Evolutionary conservation across 2,113 vertebrate species (phyloP).

Genomic region (Gallinago media): DNA sequence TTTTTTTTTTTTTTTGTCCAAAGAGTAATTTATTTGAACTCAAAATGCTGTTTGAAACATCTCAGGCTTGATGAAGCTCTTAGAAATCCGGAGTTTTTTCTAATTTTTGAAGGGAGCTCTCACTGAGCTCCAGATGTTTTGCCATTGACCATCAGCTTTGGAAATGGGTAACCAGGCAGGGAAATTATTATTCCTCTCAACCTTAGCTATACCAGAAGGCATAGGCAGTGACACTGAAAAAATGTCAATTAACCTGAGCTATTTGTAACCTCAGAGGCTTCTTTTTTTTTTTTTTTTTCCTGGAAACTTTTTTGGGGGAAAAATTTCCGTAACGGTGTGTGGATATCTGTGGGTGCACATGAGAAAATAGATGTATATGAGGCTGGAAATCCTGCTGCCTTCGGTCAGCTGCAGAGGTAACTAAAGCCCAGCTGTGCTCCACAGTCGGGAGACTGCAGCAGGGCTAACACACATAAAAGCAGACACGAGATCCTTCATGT

Average conservation of each 20-base stretch:
- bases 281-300: conserved; percentile 1
- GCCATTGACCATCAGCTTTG: conserved; percentile 40
- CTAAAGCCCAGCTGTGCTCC: conserved; percentile 22
- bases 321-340: not conserved
- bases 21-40: not conserved
- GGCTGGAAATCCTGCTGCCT: conserved; percentile 35
- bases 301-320: not conserved
- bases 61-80: not conserved
- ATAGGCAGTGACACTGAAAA: conserved; percentile 41
- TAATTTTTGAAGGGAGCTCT: not conserved
- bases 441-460: conserved; percentile 21
- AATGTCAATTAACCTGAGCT: not conserved
- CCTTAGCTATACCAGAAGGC: conserved; percentile 19
- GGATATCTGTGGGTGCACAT: accelerated
- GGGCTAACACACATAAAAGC: conserved; percentile 52
- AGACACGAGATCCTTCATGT: conserved; percentile 41
- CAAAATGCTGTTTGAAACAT: not conserved
- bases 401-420: conserved; percentile 29
- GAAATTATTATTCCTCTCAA: conserved; percentile 19
- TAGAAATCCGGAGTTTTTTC: not conserved
- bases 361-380: not conserved
- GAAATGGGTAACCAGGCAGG: not conserved
- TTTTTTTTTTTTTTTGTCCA: not conserved
- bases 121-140: conserved; percentile 31
- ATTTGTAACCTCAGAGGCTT: not conserved